Base-by-base conservation (phyloP, 2,797 vertebrate species). In the Borostomias antarcticus region DNA sequence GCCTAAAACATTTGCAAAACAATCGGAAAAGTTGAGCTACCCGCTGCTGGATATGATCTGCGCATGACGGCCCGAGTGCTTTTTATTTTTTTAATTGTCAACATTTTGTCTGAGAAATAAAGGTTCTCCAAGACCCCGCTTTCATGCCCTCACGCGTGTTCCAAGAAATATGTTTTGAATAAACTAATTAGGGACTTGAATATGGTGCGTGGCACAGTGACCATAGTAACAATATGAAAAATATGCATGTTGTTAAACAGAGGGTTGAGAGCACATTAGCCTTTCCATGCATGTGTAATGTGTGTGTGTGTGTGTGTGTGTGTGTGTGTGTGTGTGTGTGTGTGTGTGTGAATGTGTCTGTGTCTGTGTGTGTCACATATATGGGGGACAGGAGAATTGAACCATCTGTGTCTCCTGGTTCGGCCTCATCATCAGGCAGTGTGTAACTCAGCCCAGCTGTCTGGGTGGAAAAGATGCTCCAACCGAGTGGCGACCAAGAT, bases 311-410 rank as follows among this genome's bases (percentile, higher is more conserved):
- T 26, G 13, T 45, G 33, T 28, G 58, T 53, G 51, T 26, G n/a
- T 52, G 23, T 52, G n/a, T 53, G 51, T 53, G 9, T 53, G 13
- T 53, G 25, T 53, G 51, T 29, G 4, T 53, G 23, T 45, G 40
- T 45, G 40, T 45, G 2, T 45, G 40, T 45, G 40, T 45, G 40
- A 6, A 5, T 45, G 8, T 45, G 40, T 10, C 40, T 45, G 40
- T 15, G 51, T 53, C 2, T 53, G 11, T 4, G 4, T 53, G 13
- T 53, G 51, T 83, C 87, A 88, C 82, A 82, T 81, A 85, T 84
- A 87, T 85, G 26, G 82, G 84, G 82, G 87, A 85, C 87, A 84
- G 83, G 87, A 83, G 85, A 87, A 85, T 75, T 78, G 81, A 89
- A 86, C 87, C 89, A 88, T 91, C 87, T 88, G 87, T 62, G 72